Evolutionary conservation across 2,888 invertebrate species (phyloP), one percentile per base, ranked within the genome.

Genomic region (Chirona hameri): DNA sequence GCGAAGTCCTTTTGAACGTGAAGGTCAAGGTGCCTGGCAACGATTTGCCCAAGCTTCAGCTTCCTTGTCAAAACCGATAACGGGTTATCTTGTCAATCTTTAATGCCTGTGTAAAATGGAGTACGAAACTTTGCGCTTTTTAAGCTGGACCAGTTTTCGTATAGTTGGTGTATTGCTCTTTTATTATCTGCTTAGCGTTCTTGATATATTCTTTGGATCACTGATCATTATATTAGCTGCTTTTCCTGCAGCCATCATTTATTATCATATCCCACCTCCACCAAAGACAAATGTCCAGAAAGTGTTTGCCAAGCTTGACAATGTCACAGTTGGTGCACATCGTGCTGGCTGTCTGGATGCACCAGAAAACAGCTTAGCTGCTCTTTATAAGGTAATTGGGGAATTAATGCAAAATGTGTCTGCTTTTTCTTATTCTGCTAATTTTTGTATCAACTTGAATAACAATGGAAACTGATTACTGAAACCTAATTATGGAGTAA

Each of bases 281-380:
- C 76, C 76, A 21, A 76, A 76, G 12, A 24, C 76, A 5, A 46
- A 48, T 52, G 80, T 55, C 21, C 18, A 80, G 21, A 80, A 80
- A 15, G 27, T 80, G 27, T 80, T 80, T 29, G 29, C 27, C 18
- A 48, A 29, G 52, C 48, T 80, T n/a, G 80, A 48, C 29, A 21
- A 0, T 2, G 12, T 52, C 15, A 52, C 5, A 15, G 48, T 48
- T 2, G 80, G 80, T 27, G 94, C 93, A 0, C 95, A 95, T 86
- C 90, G 94, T 86, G 94, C 93, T 9, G 93, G 92, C 21, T 92
- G 91, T 2, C 88, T 92, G 79, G 94, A 95, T 88, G 94, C 93
- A 9, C 95, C 95, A 0, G 95, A 95, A 88, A 95, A 95, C 87
- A 94, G 93, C 84, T 87, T 94, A 84, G 90, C 91, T 82, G 94